phyloP scores from a whole-genome alignment of 2,797 vertebrate genomes.

The Pelobates cultripes region DNA sequence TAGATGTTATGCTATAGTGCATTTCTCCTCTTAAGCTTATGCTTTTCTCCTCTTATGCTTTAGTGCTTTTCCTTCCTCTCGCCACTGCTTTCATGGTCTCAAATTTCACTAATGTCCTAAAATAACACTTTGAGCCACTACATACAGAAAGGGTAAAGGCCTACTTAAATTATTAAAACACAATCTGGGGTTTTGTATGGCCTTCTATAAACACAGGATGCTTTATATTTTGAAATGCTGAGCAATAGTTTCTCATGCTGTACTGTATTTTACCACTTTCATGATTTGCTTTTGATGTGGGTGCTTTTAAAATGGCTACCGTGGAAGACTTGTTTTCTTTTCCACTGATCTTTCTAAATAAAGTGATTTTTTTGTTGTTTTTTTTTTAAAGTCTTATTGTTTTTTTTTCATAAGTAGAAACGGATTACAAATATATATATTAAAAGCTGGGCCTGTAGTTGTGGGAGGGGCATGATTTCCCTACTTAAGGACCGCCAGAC shows the following conservation, averaged over 20 bases:
- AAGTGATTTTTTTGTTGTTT: background rate
- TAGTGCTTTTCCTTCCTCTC: background rate
- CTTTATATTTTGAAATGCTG: background rate
- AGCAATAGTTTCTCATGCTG: background rate
- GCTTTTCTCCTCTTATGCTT: no score
- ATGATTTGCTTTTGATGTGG: background rate
- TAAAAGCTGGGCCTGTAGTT: no score
- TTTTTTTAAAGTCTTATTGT: background rate
- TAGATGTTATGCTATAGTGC: no score
- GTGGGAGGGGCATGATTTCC: no score
- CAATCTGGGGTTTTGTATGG: background rate
- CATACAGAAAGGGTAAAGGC: no score
- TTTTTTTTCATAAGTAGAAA: no score
- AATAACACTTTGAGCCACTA: background rate
- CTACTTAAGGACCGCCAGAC: no score
- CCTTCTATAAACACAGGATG: no score
- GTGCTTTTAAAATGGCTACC: background rate
- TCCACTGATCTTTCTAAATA: slow-evolving; percentile 1
- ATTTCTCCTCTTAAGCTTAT: no score
- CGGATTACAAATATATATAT: no score
- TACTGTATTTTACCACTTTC: background rate
- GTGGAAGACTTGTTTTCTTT: background rate
- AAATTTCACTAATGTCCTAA: background rate
- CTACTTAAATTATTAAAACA: background rate
- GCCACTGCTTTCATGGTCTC: background rate